Base-by-base conservation (phyloP, 2,113 vertebrate genomes). In the Hemichromis elongatus region DNA sequence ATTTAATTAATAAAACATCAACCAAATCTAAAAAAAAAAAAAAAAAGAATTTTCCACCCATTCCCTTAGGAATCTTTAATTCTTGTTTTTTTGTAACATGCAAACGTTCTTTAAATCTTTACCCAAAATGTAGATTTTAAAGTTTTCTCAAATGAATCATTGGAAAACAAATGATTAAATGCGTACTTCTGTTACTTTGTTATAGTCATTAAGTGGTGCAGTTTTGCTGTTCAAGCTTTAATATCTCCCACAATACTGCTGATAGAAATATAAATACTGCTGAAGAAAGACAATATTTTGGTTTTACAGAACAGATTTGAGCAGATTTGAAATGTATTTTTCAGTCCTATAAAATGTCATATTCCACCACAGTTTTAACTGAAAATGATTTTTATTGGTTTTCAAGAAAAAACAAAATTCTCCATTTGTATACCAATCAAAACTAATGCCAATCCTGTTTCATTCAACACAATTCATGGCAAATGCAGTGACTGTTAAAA, bases 331-430 rank as follows among this genome's bases (percentile, higher is more conserved):
- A 21, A 40, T 66, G 2, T 66, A 63, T 40, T 66, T 66, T 40
- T 66, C 21, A 47, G 66, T 18, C 40, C 68, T 28, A 28, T 28
- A 28, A 70, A 70, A 26, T 28, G 21, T 73, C 24, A 73, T 73
- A 73, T 73, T 47, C 3, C 66, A 3, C 56, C 73, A 24, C 37
- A 1, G 5, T n/a, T 47, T 26, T 40, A 57, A 82, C 21, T 4
- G 45, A 80, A 30, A 42, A 45, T 81, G 84, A 33, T 24, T 57
- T 92, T 91, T 88, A 90, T 85, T 93, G 45, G 57, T 42, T 84
- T 87, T 73, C 21, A 85, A 80, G 37, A 86, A 80, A 77, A 68
- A 55, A 79, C 55, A 79, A 40, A 81, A 79, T 42, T 75, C 53
- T 66, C 54, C 35, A 77, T 18, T 35, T 79, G 61, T 73, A 50